Evolutionary conservation across 1,140 invertebrate species (phyloP), one percentile per base, ranked within the genome.

Genomic region (Laodelphax striatellus): DNA sequence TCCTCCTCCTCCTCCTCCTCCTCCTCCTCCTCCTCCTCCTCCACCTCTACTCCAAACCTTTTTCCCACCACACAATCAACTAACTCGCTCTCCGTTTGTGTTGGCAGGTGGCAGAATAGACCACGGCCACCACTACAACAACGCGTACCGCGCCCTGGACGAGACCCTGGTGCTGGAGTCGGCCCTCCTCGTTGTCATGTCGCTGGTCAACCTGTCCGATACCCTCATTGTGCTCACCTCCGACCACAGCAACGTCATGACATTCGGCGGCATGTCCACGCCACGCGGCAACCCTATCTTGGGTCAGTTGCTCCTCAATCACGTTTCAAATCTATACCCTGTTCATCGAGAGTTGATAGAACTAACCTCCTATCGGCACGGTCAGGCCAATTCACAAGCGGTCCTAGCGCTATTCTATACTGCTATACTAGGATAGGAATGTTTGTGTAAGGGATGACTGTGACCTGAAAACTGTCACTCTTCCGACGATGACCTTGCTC

Each of bases 241-340:
- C 0, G 89, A 91, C 70, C 88, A 91, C 71, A 86, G 86, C 6
- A 88, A 92, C 66, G 87, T 88, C 1, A 78, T 92, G 72, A 86
- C 85, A 11, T 80, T 90, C 55, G 86, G 85, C 55, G 88, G 88
- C 4, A 75, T 84, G 57, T 79, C 80, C 9, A 84, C 83, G 46
- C 78, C 78, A 0, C 71, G 82, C 58, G 82, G 82, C 46, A 82
- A 84, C 69, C 81, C 82, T 10, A 82, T 85, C 65, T 76, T 85
- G 62, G 82, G 83, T 84, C 71, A 74, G 70, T 61, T 38, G 6
- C n/a, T n/a, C n/a, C n/a, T n/a, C n/a, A n/a, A n/a, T n/a, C n/a
- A n/a, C n/a, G n/a, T n/a, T n/a, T n/a, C n/a, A n/a, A n/a, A n/a
- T n/a, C n/a, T n/a, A n/a, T n/a, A n/a, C n/a, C n/a, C n/a, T n/a